phyloP scores from a whole-genome alignment of 2,888 invertebrate species.

The Cyrtodaria siliqua region DNA sequence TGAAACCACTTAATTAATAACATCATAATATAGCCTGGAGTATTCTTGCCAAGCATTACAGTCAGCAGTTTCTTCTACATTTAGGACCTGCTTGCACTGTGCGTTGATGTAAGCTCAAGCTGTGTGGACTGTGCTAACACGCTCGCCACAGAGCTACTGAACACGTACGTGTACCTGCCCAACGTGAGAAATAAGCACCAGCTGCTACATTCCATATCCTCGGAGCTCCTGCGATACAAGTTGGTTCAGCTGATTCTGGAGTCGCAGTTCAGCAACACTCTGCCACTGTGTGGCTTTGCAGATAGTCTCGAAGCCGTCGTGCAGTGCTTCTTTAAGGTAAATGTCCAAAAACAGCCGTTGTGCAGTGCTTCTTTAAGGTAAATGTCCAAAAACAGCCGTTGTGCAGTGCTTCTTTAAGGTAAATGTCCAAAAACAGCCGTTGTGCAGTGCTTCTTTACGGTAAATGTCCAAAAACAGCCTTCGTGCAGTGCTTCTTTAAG shows the following conservation, averaged over 20 bases:
- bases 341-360: too few relatives aligned
- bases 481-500: too few relatives aligned
- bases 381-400: too few relatives aligned
- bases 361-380: too few relatives aligned
- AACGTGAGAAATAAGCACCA: slow-evolving; percentile 61
- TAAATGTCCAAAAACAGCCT: too few relatives aligned
- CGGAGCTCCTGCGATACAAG: slow-evolving; percentile 66
- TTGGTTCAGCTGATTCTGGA: slow-evolving; percentile 66
- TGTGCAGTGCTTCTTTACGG: too few relatives aligned
- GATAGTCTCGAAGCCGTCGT: slow-evolving; percentile 58
- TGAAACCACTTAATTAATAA: too few relatives aligned
- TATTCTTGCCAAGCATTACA: neutral
- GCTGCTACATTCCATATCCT: slow-evolving; percentile 65
- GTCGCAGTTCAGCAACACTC: slow-evolving; percentile 57
- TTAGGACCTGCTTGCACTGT: slow-evolving; percentile 65
- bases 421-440: too few relatives aligned
- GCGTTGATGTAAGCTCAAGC: slow-evolving; percentile 66
- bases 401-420: too few relatives aligned
- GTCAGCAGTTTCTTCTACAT: neutral
- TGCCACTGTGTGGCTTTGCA: slow-evolving; percentile 65
- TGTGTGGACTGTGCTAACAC: slow-evolving; percentile 65
- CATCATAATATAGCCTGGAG: neutral
- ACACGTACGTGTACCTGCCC: slow-evolving; percentile 67
- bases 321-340: slow-evolving; percentile 63
- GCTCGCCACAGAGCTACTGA: slow-evolving; percentile 61